These are phyloP conservation scores for Bellardia bayeri DNA, from an alignment of 2,888 invertebrate genomes.

Conservation along the genomic window DNA sequence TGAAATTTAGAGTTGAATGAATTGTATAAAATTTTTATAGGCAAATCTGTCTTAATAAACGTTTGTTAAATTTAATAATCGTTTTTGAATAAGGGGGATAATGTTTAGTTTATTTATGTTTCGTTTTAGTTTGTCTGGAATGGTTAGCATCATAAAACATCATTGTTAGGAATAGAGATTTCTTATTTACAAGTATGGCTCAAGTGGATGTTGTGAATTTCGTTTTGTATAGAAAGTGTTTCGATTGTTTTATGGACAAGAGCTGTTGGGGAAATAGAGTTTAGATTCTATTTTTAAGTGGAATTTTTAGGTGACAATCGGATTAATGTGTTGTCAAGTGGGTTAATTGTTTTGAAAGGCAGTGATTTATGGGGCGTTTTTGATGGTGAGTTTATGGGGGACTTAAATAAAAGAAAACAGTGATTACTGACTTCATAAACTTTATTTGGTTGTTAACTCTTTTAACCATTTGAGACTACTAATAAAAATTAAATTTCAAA, in stretches of 20 bases:
- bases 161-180: constrained; percentile 10
- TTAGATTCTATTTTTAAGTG: not conserved
- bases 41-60: too few relatives aligned
- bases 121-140: not conserved
- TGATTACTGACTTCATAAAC: too few relatives aligned
- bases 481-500: too few relatives aligned
- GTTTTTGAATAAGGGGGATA: too few relatives aligned
- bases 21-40: constrained; percentile 10
- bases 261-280: not conserved
- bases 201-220: too few relatives aligned
- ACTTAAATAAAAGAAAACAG: not conserved
- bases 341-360: constrained; percentile 31
- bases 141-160: constrained; percentile 13
- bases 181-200: not conserved
- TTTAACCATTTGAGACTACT: too few relatives aligned
- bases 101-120: constrained; percentile 14
- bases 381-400: too few relatives aligned
- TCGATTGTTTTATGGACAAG: not conserved
- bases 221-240: not conserved
- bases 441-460: too few relatives aligned
- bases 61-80: too few relatives aligned
- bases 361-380: not conserved
- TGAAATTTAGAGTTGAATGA: constrained; percentile 33
- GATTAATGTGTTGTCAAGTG: constrained; percentile 25
- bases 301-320: constrained; percentile 21